Percentiles rank a stretch among this genome's conserved stretches.
phyloP scores from a whole-genome alignment of 1,140 invertebrate genomes.

The Dryas iulia region DNA sequence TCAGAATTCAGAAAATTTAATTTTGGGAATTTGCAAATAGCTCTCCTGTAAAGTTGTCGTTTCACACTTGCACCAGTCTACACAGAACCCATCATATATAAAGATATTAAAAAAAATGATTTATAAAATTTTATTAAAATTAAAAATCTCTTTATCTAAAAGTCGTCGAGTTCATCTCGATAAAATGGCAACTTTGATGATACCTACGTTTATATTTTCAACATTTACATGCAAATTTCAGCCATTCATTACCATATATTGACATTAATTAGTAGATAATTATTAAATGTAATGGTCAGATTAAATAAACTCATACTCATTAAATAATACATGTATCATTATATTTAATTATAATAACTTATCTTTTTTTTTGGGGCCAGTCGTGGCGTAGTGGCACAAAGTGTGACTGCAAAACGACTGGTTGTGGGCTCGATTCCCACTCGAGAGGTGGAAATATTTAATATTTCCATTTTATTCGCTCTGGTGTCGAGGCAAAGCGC shows the following conservation, averaged over 20 bases:
- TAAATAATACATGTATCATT: constrained; percentile 1
- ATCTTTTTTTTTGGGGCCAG: too few species aligned
- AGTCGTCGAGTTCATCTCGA: not conserved
- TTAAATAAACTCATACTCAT: not conserved
- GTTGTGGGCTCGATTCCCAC: too few species aligned
- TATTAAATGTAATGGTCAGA: not conserved
- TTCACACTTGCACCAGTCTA: too few species aligned
- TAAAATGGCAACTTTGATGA: constrained; percentile 2
- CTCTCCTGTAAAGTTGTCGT: too few species aligned
- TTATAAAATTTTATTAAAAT: not conserved
- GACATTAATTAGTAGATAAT: constrained; percentile 3
- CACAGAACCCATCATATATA: too few species aligned
- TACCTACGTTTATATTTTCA: not conserved
- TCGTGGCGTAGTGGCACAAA: too few species aligned
- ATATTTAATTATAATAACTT: not conserved
- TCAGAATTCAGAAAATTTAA: too few species aligned
- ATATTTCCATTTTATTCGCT: too few species aligned
- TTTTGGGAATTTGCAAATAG: too few species aligned
- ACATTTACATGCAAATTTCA: not conserved
- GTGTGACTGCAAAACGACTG: too few species aligned
- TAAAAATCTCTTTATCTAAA: not conserved
- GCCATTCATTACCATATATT: not conserved
- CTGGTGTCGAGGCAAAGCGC: too few species aligned
- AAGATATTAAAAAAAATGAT: not conserved
- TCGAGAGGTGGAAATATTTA: too few species aligned